phyloP scores from a whole-genome alignment of 2,888 invertebrate genomes.

The Rotaria macrura region DNA sequence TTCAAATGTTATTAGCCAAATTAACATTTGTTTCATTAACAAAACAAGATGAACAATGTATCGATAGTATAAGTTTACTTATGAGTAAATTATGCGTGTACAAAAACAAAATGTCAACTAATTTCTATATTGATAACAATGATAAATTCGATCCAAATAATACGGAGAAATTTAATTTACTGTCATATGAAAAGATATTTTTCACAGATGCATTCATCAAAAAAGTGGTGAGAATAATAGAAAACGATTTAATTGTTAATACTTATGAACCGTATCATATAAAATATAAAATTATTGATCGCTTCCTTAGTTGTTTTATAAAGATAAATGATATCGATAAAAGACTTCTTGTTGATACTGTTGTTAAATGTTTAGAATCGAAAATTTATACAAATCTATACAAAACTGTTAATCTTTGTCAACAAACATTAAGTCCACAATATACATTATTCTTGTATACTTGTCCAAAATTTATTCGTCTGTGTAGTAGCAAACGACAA shows the following conservation, averaged over 20 bases:
- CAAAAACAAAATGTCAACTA: background rate
- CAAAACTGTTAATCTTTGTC: background rate
- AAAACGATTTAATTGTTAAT: background rate
- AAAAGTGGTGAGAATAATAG: background rate
- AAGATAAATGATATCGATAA: background rate
- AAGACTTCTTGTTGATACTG: background rate
- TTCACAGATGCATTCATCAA: background rate
- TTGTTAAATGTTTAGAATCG: background rate
- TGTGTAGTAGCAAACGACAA: background rate
- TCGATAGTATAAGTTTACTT: background rate
- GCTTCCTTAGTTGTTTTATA: background rate
- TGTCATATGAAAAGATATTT: background rate
- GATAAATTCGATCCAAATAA: background rate
- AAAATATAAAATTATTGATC: background rate
- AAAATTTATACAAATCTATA: background rate
- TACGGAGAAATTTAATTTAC: background rate
- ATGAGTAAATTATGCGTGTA: background rate
- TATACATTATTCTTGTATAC: background rate
- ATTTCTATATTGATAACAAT: background rate
- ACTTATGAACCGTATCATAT: background rate
- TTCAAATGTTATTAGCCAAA: background rate
- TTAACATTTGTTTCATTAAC: background rate
- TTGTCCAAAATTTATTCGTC: background rate
- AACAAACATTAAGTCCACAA: background rate
- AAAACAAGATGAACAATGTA: background rate